Evolutionary conservation across 2,888 invertebrate genomes (phyloP).

Genomic region (Metellina segmentata): DNA sequence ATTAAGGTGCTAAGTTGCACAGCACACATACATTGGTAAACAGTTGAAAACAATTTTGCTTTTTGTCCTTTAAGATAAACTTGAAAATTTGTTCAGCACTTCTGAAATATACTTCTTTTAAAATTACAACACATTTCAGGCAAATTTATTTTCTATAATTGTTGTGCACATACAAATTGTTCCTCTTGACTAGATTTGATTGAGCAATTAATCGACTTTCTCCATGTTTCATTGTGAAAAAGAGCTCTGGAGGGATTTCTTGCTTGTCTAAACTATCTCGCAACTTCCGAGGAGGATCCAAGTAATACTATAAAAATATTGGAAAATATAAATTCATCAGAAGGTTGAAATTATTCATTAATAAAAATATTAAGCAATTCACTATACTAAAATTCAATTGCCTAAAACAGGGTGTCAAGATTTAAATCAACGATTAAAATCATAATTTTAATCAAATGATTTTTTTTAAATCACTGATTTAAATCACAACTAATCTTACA

Average conservation of each 20-base stretch:
- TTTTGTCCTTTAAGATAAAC: not conserved
- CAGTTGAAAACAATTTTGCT: not conserved
- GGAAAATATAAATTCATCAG: not conserved
- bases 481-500: too few species aligned
- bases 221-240: slow-evolving; percentile 80
- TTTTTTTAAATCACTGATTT: too few species aligned
- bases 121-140: not conserved
- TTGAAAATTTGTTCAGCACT: not conserved
- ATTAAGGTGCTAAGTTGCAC: not conserved
- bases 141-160: slow-evolving; percentile 26
- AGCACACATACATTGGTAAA: not conserved
- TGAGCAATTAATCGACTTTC: slow-evolving; percentile 77
- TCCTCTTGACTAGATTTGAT: slow-evolving; percentile 50
- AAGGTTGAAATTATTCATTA: too few species aligned
- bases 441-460: too few species aligned
- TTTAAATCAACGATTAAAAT: too few species aligned
- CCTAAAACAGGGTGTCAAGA: too few species aligned
- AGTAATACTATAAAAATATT: slow-evolving; percentile 78
- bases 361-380: too few species aligned
- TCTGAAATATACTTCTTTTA: not conserved
- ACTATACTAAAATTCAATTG: too few species aligned
- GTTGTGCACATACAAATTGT: slow-evolving; percentile 35
- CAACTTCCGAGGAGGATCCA: slow-evolving; percentile 79
- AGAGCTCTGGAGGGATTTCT: slow-evolving; percentile 77
- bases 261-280: slow-evolving; percentile 78